Percentiles rank a stretch among this genome's conserved stretches.
These are phyloP conservation scores for Leptinotarsa defecta DNA, from an alignment of 1,140 invertebrate species.

Conservation along the genomic window DNA sequence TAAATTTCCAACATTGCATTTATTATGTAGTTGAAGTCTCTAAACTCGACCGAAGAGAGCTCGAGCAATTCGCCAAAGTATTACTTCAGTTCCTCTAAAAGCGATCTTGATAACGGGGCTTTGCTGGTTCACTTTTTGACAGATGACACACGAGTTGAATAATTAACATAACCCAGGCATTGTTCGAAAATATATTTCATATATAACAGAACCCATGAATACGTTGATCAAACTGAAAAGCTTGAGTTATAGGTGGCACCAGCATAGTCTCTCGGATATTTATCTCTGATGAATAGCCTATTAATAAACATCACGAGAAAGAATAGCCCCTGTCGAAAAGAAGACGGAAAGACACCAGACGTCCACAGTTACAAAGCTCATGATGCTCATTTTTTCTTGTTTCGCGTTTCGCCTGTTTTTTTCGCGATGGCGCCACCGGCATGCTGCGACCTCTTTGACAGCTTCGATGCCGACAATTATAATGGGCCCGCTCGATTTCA, in stretches of 20 bases:
- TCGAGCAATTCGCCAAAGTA: no score
- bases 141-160: no score
- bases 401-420: slow-evolving; percentile 25
- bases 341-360: slow-evolving; percentile 25
- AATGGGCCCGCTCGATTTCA: slow-evolving; percentile 28
- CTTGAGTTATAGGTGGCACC: slow-evolving; percentile 4
- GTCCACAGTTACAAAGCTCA: slow-evolving; percentile 12
- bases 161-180: no score
- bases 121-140: no score
- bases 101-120: no score
- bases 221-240: neutral
- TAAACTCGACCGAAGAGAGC: no score
- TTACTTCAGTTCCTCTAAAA: no score
- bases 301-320: slow-evolving; percentile 23
- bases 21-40: no score
- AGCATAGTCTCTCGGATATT: slow-evolving; percentile 8
- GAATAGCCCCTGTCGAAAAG: slow-evolving; percentile 16
- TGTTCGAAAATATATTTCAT: no score
- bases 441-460: slow-evolving; percentile 25
- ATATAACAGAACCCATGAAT: no score
- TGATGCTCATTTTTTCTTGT: slow-evolving; percentile 14
- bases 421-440: slow-evolving; percentile 27
- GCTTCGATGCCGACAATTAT: slow-evolving; percentile 27
- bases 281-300: slow-evolving; percentile 24
- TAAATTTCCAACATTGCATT: no score